These are phyloP conservation scores for Portevinia maculata DNA, from an alignment of 2,888 invertebrate species.

Conservation along the genomic window DNA sequence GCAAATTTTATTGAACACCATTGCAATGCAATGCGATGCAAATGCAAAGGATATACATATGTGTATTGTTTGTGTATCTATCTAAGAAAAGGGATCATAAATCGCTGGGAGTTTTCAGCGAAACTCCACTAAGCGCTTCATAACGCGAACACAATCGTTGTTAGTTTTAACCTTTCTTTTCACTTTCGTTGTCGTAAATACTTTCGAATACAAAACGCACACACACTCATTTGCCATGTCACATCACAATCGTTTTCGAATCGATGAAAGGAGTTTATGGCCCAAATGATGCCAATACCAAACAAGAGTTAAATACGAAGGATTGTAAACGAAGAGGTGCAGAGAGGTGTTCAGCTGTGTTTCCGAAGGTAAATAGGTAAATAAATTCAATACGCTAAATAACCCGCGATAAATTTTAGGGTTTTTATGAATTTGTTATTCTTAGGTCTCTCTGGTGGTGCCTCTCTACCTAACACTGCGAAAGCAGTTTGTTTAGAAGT, in stretches of 20 bases:
- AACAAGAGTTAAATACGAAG: conserved; percentile 65
- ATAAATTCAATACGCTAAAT: conserved; percentile 23
- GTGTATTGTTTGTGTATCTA: too few relatives aligned
- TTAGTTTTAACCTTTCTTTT: conserved; percentile 68
- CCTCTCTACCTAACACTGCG: conserved; percentile 13
- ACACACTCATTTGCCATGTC: background rate
- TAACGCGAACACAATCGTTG: conserved; percentile 43
- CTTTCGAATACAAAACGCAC: conserved; percentile 23
- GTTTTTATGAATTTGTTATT: conserved; percentile 47
- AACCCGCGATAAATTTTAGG: conserved; percentile 56
- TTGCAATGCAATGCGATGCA: conserved; percentile 51
- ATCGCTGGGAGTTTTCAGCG: conserved; percentile 54
- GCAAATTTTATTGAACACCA: conserved; percentile 68
- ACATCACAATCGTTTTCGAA: conserved; percentile 10
- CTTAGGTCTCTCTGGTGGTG: background rate
- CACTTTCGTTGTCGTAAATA: conserved; percentile 71
- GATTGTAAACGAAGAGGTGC: conserved; percentile 61
- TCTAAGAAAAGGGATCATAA: conserved; percentile 57
- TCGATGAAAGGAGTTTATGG: conserved; percentile 69
- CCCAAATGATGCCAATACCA: conserved; percentile 67
- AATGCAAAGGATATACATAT: conserved; percentile 44
- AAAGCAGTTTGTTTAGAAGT: conserved; percentile 29
- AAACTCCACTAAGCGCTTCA: conserved; percentile 59
- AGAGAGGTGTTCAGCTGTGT: conserved; percentile 36
- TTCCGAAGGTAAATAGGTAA: conserved; percentile 48